Conservation (phyloP, 92 coral and sea anemone genomes). For the Nematostella vectensis region DNA sequence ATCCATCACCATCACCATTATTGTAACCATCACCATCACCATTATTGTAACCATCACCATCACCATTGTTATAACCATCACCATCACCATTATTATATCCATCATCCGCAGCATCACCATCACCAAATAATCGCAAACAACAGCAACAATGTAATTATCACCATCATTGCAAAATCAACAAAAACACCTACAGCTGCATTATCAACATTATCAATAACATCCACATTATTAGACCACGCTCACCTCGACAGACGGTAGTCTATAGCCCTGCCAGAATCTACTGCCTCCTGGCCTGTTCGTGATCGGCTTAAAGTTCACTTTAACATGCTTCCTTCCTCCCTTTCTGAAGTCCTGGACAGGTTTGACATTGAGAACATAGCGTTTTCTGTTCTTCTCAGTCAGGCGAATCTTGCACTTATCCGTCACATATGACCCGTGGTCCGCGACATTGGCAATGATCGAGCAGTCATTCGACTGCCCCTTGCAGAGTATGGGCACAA, state of each 20-base stretch:
- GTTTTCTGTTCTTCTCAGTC: conserved; percentile 51
- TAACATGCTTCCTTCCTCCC: conserved; percentile 36
- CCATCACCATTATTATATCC: too few species aligned
- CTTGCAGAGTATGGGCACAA: conserved; percentile 55
- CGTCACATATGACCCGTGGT: conserved; percentile 53
- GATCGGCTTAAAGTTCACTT: conserved; percentile 38
- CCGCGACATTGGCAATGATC: conserved; percentile 34
- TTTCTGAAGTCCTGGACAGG: conserved; percentile 61
- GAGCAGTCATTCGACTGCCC: conserved; percentile 28
- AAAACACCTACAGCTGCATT: too few species aligned
- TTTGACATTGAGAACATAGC: conserved; percentile 39
- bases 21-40: too few species aligned
- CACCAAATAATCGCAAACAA: too few species aligned
- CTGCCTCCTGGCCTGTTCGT: conserved; percentile 54
- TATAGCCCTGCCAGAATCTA: conserved; percentile 68
- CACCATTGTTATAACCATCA: too few species aligned
- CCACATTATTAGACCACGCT: too few species aligned
- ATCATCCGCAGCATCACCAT: too few species aligned
- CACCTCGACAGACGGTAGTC: conserved; percentile 48
- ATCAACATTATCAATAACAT: too few species aligned
- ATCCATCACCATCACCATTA: too few species aligned
- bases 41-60: too few species aligned
- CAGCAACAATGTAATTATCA: too few species aligned
- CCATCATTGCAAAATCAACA: too few species aligned
- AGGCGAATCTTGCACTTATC: conserved; percentile 53